These are phyloP conservation scores for Drosophila takahashii DNA, from an alignment of 1,140 invertebrate genomes.

Conservation along the genomic window DNA sequence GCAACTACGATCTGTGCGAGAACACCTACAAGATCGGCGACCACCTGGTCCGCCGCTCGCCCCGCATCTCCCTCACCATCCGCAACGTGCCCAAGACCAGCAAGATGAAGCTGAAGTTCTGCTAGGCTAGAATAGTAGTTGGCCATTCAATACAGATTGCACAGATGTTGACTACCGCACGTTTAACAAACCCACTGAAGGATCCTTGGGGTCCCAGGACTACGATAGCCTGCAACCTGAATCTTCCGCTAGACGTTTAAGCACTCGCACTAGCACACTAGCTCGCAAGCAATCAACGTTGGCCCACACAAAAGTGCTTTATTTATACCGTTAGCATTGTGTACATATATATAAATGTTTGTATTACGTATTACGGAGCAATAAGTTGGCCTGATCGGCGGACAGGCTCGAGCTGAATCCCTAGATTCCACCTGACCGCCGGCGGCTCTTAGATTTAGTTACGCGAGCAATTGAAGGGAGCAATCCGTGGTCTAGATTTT, in stretches of 20 bases:
- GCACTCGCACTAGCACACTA: slow-evolving; percentile 43
- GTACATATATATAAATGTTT: slow-evolving; percentile 48
- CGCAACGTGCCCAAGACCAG: slow-evolving; percentile 96
- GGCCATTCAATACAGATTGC: slow-evolving; percentile 3
- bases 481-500: slow-evolving; percentile 35
- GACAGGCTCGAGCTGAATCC: slow-evolving; percentile 8
- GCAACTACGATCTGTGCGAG: slow-evolving; percentile 89
- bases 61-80: slow-evolving; percentile 95
- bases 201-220: slow-evolving; percentile 16
- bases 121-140: slow-evolving; percentile 56
- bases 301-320: slow-evolving; percentile 50
- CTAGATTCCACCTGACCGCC: slow-evolving; percentile 8
- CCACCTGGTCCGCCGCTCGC: slow-evolving; percentile 87
- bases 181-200: slow-evolving; percentile 57
- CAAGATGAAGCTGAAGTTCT: slow-evolving; percentile 89
- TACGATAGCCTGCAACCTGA: slow-evolving; percentile 25
- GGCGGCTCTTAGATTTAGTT: slow-evolving; percentile 67
- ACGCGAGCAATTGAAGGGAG: slow-evolving; percentile 49
- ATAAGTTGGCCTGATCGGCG: slow-evolving; percentile 34
- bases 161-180: slow-evolving; percentile 40
- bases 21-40: slow-evolving; percentile 86
- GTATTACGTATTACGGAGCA: slow-evolving; percentile 37
- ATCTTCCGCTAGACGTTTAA: slow-evolving; percentile 75
- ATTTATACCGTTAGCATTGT: slow-evolving; percentile 47
- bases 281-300: slow-evolving; percentile 32